Conservation (phyloP, 92 coral and sea anemone species). For the Muricea muricata region DNA sequence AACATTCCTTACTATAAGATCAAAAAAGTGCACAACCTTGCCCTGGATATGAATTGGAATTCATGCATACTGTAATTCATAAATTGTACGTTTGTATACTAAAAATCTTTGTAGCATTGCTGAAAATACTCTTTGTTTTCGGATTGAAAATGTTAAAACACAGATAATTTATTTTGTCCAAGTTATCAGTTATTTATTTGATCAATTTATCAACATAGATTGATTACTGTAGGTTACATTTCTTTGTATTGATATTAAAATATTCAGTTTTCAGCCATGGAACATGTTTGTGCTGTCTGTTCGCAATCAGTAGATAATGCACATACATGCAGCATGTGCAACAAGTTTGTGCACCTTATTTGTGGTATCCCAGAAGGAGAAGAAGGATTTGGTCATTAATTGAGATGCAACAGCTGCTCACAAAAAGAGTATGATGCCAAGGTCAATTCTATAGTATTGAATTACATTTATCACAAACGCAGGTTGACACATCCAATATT, state of each 20-base stretch:
- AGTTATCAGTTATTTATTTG: neutral
- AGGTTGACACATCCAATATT: neutral
- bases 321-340: slow-evolving; percentile 8
- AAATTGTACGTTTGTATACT: no score
- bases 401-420: slow-evolving; percentile 7
- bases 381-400: slow-evolving; percentile 24
- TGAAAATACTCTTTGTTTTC: no score
- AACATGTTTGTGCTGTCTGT: slow-evolving; percentile 7
- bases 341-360: slow-evolving; percentile 7
- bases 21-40: no score
- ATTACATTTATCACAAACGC: neutral
- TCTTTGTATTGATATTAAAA: neutral
- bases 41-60: no score
- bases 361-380: slow-evolving; percentile 31
- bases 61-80: no score
- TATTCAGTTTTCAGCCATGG: slow-evolving; percentile 15
- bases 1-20: no score
- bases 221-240: neutral
- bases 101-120: no score
- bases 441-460: neutral
- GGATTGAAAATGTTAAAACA: no score
- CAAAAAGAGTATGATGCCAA: neutral
- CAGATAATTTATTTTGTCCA: neutral
- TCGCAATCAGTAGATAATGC: neutral
- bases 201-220: neutral